These are phyloP conservation scores for Danio jaintianensis DNA, from an alignment of 2,797 vertebrate species.

Conservation along the genomic window DNA sequence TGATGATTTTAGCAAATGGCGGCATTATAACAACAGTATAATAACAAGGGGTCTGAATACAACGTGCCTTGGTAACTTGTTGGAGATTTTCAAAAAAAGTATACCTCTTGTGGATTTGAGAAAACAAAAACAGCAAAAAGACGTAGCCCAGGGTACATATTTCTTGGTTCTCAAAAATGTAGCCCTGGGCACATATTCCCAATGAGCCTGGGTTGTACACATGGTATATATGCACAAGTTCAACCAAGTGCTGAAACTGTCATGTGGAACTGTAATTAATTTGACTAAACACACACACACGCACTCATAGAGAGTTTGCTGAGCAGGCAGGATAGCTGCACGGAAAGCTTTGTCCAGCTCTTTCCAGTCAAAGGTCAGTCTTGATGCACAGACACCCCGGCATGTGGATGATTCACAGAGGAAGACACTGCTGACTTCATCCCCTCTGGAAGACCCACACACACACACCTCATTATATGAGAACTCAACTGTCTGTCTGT, in stretches of 20 bases:
- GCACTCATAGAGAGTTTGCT: not conserved
- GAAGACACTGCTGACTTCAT: constrained; percentile 7
- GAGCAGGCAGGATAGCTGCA: not conserved
- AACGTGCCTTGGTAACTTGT: no score
- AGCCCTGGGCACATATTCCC: no score
- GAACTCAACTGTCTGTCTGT: constrained; percentile 1
- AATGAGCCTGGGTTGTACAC: no score
- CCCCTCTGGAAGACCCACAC: not conserved
- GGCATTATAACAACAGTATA: not conserved
- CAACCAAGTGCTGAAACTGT: not conserved
- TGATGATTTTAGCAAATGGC: not conserved
- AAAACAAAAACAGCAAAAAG: no score
- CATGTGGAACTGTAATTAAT: not conserved
- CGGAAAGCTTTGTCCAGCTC: not conserved
- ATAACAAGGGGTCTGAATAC: no score
- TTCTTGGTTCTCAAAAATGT: no score
- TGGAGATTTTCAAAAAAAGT: no score
- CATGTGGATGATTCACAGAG: constrained; percentile 19
- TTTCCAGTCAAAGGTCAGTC: constrained; percentile 33
- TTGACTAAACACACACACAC: constrained; percentile 8
- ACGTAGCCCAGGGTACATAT: no score
- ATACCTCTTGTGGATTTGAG: no score
- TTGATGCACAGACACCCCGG: constrained; percentile 9
- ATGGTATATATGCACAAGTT: not conserved
- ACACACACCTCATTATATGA: constrained; percentile 32